Base-by-base conservation (phyloP, 2,113 vertebrate species). In the Onychostoma macrolepis region DNA sequence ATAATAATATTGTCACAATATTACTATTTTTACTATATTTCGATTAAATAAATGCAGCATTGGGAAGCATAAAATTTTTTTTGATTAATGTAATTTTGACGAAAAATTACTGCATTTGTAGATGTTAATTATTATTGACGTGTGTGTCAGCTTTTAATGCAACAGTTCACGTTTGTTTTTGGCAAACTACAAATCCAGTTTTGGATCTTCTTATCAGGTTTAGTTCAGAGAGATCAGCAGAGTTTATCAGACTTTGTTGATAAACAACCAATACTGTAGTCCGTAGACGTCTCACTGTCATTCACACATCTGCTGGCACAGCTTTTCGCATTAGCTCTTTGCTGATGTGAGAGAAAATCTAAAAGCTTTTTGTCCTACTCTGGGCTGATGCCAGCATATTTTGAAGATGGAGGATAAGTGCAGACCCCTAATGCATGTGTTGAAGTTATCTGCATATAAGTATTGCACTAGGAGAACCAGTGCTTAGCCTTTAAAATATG, bases 131-230 rank as follows among this genome's bases (percentile, higher is more conserved):
- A 56, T 53, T 17, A 33, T 10, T 53, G 19, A 30, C 48, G 19
- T 19, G 5, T 26, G 15, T 56, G 76, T 79, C 28, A 79, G 17
- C 76, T 21, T 11, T 12, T 56, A 17, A 79, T 53, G 76, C 48
- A 56, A 79, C 19, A 79, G 76, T 9, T 38, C 56, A 2, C 2
- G 33, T 81, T 63, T n/a, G 56, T 26, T 81, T 65, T 81, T 43
- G 58, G 4, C 24, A 33, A 53, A 12, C 43, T 76, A 72, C 78
- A 86, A 81, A 65, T 87, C 67, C 80, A 78, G 4, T 61, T 80
- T 69, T 80, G 67, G 83, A 72, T 48, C 26, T 63, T 53, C 26
- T 26, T 17, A 76, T 82, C 83, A 89, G 38, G 67, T 48, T 61
- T 78, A 79, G n/a, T 1, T 56, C 61, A 69, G 19, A 33, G 76